These are phyloP conservation scores for Chauna torquata DNA, from an alignment of 2,113 vertebrate genomes.

Conservation along the genomic window DNA sequence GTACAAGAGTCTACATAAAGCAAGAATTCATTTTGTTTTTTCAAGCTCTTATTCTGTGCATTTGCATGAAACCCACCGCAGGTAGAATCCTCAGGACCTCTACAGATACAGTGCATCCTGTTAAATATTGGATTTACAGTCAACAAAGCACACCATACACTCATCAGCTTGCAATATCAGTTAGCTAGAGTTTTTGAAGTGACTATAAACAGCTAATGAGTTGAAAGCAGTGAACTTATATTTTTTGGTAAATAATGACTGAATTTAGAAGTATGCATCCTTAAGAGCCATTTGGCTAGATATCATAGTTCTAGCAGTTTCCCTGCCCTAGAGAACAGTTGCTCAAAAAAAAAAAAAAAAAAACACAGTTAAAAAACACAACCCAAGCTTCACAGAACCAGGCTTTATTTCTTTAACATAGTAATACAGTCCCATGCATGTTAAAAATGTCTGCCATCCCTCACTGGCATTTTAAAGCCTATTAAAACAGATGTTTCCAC, in stretches of 20 bases:
- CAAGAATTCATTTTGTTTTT: not conserved
- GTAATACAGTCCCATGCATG: not conserved
- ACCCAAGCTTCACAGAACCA: not conserved
- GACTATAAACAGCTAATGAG: not conserved
- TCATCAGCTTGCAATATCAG: not conserved
- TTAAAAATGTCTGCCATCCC: not conserved
- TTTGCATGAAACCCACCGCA: not conserved
- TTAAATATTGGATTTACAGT: not conserved
- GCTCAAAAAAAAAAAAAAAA: not conserved
- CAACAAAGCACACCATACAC: not conserved
- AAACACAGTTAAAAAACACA: not conserved
- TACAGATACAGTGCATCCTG: not conserved
- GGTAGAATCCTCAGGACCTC: not conserved
- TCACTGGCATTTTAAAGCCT: not conserved
- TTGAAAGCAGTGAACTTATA: not conserved
- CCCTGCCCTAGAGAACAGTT: not conserved
- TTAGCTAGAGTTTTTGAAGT: not conserved
- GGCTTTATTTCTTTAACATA: not conserved
- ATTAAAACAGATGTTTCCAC: not conserved
- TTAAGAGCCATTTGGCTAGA: not conserved
- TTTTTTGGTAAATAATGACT: conserved; percentile 3
- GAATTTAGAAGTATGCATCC: not conserved
- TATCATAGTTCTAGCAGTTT: not conserved
- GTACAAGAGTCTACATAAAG: not conserved
- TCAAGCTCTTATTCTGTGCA: not conserved